phyloP scores from a whole-genome alignment of 2,113 vertebrate genomes.

The Anthoscopus minutus region DNA sequence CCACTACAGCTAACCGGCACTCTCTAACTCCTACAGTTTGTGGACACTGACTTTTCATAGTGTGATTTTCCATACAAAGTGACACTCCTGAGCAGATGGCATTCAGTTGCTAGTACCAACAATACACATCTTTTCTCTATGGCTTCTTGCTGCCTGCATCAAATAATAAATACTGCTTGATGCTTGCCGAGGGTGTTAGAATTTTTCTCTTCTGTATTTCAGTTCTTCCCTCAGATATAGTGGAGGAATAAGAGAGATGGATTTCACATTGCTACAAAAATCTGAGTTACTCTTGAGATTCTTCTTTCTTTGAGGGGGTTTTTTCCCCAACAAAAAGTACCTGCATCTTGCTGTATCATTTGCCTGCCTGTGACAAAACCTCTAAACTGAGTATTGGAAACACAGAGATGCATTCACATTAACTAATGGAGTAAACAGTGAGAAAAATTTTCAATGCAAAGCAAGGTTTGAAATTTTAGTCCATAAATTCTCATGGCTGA shows the following conservation, averaged over 20 bases:
- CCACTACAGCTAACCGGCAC: too few relatives aligned
- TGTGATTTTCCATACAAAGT: not conserved
- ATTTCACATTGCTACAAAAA: not conserved
- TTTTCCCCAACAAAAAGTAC: not conserved
- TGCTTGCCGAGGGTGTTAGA: not conserved
- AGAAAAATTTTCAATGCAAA: not conserved
- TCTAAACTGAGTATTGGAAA: not conserved
- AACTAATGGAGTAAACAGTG: not conserved
- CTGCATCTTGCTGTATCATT: not conserved
- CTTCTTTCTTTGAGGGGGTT: not conserved
- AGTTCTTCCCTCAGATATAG: not conserved
- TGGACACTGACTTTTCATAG: not conserved
- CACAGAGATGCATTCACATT: not conserved
- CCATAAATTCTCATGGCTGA: not conserved
- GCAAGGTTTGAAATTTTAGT: not conserved
- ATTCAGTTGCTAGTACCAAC: not conserved
- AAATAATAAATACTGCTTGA: not conserved
- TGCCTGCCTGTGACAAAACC: not conserved
- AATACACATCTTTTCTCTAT: not conserved
- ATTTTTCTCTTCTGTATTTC: not conserved
- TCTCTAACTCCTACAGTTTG: too few relatives aligned
- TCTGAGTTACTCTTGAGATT: not conserved
- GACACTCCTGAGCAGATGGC: not conserved
- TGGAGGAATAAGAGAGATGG: not conserved
- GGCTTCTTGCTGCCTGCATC: not conserved